Conservation (phyloP, 2,888 invertebrate species). For the Drosophila hamatofila region DNA sequence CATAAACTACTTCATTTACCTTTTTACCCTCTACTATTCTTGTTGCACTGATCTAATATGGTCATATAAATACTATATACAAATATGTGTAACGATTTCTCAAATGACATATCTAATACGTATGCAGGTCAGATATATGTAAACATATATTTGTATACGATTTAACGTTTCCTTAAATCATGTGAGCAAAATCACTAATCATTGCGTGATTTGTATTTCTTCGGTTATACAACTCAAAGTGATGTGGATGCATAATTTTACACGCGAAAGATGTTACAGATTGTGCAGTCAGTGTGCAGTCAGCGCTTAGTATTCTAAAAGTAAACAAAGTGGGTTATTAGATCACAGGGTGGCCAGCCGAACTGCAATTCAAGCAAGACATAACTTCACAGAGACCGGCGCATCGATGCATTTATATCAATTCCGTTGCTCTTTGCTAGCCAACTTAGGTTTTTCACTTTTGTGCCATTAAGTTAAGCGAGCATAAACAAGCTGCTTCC, state of each 20-base stretch:
- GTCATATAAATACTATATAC: background rate
- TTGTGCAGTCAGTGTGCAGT: background rate
- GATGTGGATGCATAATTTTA: slow-evolving; percentile 1
- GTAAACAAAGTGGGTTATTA: slow-evolving; percentile 38
- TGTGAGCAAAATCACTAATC: slow-evolving; percentile 10
- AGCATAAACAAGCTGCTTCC: slow-evolving; percentile 59
- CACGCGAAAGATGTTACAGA: slow-evolving; percentile 7
- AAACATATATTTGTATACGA: background rate
- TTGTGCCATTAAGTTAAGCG: slow-evolving; percentile 71
- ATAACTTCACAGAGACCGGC: slow-evolving; percentile 53
- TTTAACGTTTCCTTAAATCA: background rate
- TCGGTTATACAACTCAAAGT: slow-evolving; percentile 16
- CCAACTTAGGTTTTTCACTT: slow-evolving; percentile 18
- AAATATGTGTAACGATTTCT: background rate
- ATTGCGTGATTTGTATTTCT: slow-evolving; percentile 30
- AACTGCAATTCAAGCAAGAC: slow-evolving; percentile 30
- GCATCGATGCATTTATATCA: slow-evolving; percentile 56
- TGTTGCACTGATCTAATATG: slow-evolving; percentile 1
- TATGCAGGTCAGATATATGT: background rate
- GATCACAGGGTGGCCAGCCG: slow-evolving; percentile 15
- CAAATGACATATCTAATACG: background rate
- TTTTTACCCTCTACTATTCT: background rate
- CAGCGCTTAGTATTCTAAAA: background rate
- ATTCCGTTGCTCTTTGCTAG: slow-evolving; percentile 40
- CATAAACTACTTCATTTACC: slow-evolving; percentile 16